Percentiles rank a stretch among this genome's conserved stretches.
phyloP scores from a whole-genome alignment of 2,888 invertebrate species.

The Hyposoter dolosus region DNA sequence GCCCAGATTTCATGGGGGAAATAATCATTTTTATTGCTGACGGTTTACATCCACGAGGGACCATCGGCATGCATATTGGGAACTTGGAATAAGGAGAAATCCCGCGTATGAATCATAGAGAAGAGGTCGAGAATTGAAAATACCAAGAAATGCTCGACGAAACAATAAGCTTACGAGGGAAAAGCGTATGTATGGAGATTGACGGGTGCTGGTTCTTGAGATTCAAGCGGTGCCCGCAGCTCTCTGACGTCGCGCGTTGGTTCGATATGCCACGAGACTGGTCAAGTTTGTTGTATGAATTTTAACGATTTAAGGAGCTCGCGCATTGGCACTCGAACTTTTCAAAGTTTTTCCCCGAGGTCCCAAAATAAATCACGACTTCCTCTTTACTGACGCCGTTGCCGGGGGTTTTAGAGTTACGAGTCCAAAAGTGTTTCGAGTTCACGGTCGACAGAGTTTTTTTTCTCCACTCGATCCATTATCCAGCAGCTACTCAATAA shows the following conservation, averaged over 20 bases:
- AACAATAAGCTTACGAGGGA: not conserved
- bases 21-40: not conserved
- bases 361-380: not conserved
- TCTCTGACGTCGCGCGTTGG: too few species aligned
- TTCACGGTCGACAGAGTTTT: conserved; percentile 52
- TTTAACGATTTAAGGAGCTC: not conserved
- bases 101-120: not conserved
- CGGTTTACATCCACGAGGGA: too few species aligned
- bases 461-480: conserved; percentile 38
- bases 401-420: not conserved
- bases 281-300: too few species aligned
- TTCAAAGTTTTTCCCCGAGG: not conserved
- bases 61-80: too few species aligned
- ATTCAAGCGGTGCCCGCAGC: conserved; percentile 3
- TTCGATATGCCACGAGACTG: too few species aligned
- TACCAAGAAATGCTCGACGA: conserved; percentile 1
- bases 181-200: not conserved
- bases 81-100: too few species aligned
- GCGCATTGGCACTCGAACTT: not conserved
- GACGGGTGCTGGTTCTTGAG: conserved; percentile 1
- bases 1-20: not conserved
- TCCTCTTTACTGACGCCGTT: not conserved
- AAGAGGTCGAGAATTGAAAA: conserved; percentile 9
- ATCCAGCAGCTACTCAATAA: conserved; percentile 30
- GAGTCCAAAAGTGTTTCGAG: conserved; percentile 40